Base-by-base conservation (phyloP, 2,113 vertebrate genomes). In the Cheilinus undulatus region DNA sequence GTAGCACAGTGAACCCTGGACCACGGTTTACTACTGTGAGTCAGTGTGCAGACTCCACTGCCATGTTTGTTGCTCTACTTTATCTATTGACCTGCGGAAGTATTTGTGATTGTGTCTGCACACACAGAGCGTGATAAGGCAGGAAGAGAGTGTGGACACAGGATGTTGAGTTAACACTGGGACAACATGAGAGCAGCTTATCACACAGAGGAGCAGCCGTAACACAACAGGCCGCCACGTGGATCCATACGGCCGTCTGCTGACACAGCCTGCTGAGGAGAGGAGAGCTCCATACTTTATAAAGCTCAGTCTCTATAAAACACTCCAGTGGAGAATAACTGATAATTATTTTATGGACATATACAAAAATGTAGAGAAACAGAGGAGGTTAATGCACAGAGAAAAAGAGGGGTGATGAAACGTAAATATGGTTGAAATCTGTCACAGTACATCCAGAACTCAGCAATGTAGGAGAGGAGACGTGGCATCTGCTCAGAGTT, bases 11-110 rank as follows among this genome's bases (percentile, higher is more conserved):
- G 86, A 82, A 86, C 86, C 61, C 85, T 87, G 86, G 69, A 90
- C 85, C 57, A 77, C 14, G n/a, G 28, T 60, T 61, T 61, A 61
- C 49, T 54, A 38, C 9, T 15, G 46, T 34, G 50, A 14, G 22
- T 14, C 24, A 48, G 38, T 36, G 63, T 27, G 46, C 12, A 12
- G 7, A 28, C 11, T 48, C 34, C 17, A 52, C 58, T 52, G 63
- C 26, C 71, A 46, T 86, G 78, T 85, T 78, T 85, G 82, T 81
- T 72, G 49, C 49, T 75, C 48, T 26, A n/a, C 50, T 77, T 86
- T 88, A 87, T 90, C 86, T 78, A 20, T 49, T 88, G 85, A 88
- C 81, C 78, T 83, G 50, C 69, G 89, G 86, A 90, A 88, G 88
- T 90, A 81, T 84, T 90, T 83, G 82, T 77, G 76, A 84, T 82